Conservation (phyloP, 2,797 vertebrate genomes). For the Agapornis canus region DNA sequence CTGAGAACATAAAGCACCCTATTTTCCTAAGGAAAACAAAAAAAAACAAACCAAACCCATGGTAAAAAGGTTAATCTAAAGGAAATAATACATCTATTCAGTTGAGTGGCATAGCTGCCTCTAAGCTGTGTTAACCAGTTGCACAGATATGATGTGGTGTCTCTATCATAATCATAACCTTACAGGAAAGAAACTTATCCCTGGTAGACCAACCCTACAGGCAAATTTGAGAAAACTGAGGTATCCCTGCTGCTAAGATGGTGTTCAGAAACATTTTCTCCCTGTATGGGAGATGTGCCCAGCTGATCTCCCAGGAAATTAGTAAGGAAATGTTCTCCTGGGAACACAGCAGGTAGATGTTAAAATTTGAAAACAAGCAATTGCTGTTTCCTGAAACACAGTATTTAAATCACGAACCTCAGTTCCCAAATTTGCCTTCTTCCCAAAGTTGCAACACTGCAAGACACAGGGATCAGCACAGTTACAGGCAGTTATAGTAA, state of each 20-base stretch:
- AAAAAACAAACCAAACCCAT: accelerated
- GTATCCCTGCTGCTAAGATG: background rate
- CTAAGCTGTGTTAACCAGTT: background rate
- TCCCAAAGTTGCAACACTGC: background rate
- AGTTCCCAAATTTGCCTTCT: background rate
- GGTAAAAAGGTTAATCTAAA: background rate
- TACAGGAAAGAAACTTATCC: background rate
- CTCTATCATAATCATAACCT: background rate
- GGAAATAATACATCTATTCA: background rate
- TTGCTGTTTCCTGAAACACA: background rate
- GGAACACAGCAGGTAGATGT: background rate
- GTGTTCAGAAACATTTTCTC: background rate
- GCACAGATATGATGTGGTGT: accelerated
- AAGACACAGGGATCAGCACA: background rate
- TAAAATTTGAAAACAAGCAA: background rate
- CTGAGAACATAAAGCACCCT: background rate
- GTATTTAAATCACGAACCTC: background rate
- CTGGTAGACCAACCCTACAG: background rate
- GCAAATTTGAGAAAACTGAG: background rate
- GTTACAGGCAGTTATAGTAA: background rate
- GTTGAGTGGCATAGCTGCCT: background rate
- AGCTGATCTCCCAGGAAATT: background rate
- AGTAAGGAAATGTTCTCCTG: background rate
- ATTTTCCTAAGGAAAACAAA: background rate
- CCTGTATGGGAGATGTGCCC: accelerated